These are phyloP conservation scores for Contarinia nasturtii DNA, from an alignment of 1,140 invertebrate genomes.

Conservation along the genomic window DNA sequence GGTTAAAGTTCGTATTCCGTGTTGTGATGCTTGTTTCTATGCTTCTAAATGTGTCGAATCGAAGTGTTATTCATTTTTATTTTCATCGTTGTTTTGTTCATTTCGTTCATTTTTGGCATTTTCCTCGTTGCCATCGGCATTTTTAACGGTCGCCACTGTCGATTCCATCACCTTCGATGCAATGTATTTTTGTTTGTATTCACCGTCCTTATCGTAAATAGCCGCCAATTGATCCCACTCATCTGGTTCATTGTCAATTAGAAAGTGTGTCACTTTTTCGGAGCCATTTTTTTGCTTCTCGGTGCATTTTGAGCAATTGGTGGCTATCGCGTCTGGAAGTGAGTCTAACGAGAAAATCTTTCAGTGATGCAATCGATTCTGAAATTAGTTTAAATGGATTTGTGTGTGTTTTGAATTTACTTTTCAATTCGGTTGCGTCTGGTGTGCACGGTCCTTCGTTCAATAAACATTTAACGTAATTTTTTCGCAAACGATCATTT, in stretches of 20 bases:
- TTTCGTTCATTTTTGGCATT: too few species aligned
- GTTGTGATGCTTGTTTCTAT: too few species aligned
- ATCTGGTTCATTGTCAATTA: slow-evolving; percentile 30
- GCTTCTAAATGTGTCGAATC: too few species aligned
- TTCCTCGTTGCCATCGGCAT: too few species aligned
- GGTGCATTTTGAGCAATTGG: slow-evolving; percentile 38
- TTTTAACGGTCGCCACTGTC: too few species aligned
- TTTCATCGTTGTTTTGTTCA: too few species aligned
- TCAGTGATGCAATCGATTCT: neutral
- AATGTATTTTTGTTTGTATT: slow-evolving; percentile 22
- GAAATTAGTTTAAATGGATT: neutral
- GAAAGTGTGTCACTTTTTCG: slow-evolving; percentile 28
- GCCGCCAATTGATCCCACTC: slow-evolving; percentile 33
- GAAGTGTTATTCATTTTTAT: too few species aligned
- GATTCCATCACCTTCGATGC: neutral
- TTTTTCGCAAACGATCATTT: slow-evolving; percentile 41
- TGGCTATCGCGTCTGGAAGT: slow-evolving; percentile 38
- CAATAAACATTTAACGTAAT: slow-evolving; percentile 46
- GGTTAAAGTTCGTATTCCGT: too few species aligned
- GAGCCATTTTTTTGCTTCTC: slow-evolving; percentile 31
- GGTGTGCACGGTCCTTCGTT: slow-evolving; percentile 42
- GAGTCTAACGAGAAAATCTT: slow-evolving; percentile 23
- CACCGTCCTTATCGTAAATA: slow-evolving; percentile 38
- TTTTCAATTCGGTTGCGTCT: slow-evolving; percentile 46
- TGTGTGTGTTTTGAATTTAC: slow-evolving; percentile 5